Evolutionary conservation across 1,140 invertebrate genomes (phyloP).

Genomic region (Drepana arcuata): DNA sequence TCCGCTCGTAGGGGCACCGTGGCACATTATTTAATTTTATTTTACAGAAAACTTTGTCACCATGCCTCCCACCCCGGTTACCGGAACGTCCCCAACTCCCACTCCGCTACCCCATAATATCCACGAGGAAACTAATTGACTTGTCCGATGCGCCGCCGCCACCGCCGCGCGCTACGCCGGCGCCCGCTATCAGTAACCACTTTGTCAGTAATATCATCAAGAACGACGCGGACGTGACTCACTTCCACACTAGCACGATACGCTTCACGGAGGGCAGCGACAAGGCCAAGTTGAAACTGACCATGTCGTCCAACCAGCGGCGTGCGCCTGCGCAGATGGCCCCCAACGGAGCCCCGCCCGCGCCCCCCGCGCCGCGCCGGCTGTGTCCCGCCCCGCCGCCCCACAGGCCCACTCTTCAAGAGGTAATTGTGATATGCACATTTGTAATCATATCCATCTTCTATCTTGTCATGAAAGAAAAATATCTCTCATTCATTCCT

Average conservation of each 20-base stretch:
- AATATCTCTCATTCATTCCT: conserved; percentile 21
- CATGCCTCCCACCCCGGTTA: conserved; percentile 56
- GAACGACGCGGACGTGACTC: conserved; percentile 27
- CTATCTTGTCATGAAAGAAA: conserved; percentile 24
- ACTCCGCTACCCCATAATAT: conserved; percentile 56
- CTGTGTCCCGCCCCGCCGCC: conserved; percentile 15
- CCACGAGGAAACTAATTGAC: conserved; percentile 54
- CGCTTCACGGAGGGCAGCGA: conserved; percentile 47
- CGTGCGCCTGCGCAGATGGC: conserved; percentile 18
- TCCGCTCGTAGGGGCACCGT: conserved; percentile 45
- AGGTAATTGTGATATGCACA: conserved; percentile 64
- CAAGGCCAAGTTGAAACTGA: conserved; percentile 53
- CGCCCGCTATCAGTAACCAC: conserved; percentile 22
- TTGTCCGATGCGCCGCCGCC: conserved; percentile 48
- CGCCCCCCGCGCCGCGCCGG: background rate
- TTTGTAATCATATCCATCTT: conserved; percentile 53
- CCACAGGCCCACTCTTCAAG: conserved; percentile 37
- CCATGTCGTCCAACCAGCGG: conserved; percentile 43
- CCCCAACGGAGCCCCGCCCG: conserved; percentile 26
- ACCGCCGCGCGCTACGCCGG: conserved; percentile 33
- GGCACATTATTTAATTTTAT: conserved; percentile 62
- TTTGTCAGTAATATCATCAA: conserved; percentile 55
- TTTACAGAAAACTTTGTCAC: conserved; percentile 64
- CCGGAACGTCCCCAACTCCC: conserved; percentile 53
- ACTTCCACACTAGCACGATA: conserved; percentile 54